Conservation (phyloP, 2,797 vertebrate species). For the Lindbergichthys nudifrons region DNA sequence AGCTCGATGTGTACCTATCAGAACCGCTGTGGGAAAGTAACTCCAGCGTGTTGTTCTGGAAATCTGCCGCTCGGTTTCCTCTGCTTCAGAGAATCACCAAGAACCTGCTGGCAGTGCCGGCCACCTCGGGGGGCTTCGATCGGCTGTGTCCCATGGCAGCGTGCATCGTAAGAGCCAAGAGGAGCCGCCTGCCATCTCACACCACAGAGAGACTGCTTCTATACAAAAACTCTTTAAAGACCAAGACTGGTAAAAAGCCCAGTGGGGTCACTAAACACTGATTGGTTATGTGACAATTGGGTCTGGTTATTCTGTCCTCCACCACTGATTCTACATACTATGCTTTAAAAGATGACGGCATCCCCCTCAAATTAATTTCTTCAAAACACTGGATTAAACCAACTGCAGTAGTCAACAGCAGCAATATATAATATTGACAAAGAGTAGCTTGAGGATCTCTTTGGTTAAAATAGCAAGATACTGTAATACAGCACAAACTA, state of each 20-base stretch:
- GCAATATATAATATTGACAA: constrained; percentile 10
- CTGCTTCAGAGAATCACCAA: constrained; percentile 72
- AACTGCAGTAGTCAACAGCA: neutral
- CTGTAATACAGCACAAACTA: neutral
- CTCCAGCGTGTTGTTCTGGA: constrained; percentile 78
- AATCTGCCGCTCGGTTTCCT: constrained; percentile 73
- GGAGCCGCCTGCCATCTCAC: constrained; percentile 80
- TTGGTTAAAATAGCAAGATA: neutral
- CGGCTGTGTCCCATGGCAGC: constrained; percentile 80
- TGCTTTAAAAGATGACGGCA: neutral
- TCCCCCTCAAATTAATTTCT: neutral
- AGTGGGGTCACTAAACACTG: constrained; percentile 41
- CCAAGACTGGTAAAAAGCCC: constrained; percentile 49
- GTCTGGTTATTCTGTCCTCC: neutral
- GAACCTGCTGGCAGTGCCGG: constrained; percentile 79
- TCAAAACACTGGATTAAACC: neutral
- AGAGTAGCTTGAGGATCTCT: neutral
- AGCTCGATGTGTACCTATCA: constrained; percentile 78
- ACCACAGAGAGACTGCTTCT: constrained; percentile 85
- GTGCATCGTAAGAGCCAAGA: constrained; percentile 79
- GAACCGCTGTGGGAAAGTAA: constrained; percentile 69
- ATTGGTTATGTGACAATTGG: neutral
- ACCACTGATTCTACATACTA: neutral
- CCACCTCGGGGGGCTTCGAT: constrained; percentile 83
- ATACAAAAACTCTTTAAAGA: constrained; percentile 75